A percentile compares a stretch with the other conserved stretches of the same genome.
Evolutionary conservation across 2,888 invertebrate genomes (phyloP).

Genomic region (Acronicta leporina): DNA sequence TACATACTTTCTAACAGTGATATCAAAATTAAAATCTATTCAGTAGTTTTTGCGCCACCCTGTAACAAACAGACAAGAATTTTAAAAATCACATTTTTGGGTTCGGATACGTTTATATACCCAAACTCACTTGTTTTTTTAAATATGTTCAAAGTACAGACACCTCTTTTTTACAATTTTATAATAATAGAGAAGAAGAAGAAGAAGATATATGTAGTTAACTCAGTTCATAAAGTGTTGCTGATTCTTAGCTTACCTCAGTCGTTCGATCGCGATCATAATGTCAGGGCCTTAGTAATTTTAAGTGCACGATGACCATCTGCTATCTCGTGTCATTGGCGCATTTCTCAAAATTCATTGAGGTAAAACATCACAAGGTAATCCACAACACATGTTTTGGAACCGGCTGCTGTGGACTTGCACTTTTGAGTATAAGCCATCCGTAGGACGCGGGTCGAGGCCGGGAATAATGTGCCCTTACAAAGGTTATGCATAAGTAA

Average conservation of each 20-base stretch:
- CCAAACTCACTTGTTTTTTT: no score
- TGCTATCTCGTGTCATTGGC: slow-evolving; percentile 44
- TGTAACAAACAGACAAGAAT: no score
- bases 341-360: slow-evolving; percentile 41
- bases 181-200: no score
- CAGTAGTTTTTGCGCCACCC: no score
- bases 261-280: slow-evolving; percentile 15
- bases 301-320: slow-evolving; percentile 50
- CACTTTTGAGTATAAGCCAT: slow-evolving; percentile 25
- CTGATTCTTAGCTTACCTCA: slow-evolving; percentile 1
- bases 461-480: slow-evolving; percentile 13
- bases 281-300: slow-evolving; percentile 44
- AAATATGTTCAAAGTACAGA: no score
- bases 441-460: slow-evolving; percentile 28
- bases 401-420: slow-evolving; percentile 27
- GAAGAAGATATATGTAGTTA: no score
- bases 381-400: slow-evolving; percentile 27
- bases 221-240: slow-evolving; percentile 5
- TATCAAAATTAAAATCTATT: no score
- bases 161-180: no score
- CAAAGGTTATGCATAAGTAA: not conserved
- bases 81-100: no score
- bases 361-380: slow-evolving; percentile 42
- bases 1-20: no score
- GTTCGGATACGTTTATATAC: no score